phyloP scores from a whole-genome alignment of 1,140 invertebrate genomes.

The Hyposmocoma kahamanoa region DNA sequence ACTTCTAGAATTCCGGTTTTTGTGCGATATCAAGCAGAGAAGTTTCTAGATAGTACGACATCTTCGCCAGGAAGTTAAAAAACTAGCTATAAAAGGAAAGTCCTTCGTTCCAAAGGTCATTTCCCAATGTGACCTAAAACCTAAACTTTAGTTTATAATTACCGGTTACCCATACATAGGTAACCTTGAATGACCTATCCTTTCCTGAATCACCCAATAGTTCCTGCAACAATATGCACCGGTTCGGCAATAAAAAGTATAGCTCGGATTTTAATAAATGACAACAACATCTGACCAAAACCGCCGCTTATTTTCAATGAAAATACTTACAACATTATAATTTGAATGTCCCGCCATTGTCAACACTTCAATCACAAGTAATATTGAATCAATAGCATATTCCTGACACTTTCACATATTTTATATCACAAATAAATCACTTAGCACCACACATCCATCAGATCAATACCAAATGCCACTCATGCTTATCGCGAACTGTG shows the following conservation, averaged over 20 bases:
- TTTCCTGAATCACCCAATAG: too few species aligned
- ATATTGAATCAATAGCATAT: constrained; percentile 10
- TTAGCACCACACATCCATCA: constrained; percentile 14
- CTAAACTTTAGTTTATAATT: constrained; percentile 54
- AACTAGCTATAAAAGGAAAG: too few species aligned
- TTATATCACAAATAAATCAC: constrained; percentile 13
- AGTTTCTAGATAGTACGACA: too few species aligned
- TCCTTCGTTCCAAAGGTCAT: constrained; percentile 47
- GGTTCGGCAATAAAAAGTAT: too few species aligned
- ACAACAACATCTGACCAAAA: background rate
- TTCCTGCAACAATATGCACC: too few species aligned
- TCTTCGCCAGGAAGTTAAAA: too few species aligned
- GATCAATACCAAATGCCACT: constrained; percentile 7
- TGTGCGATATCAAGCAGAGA: too few species aligned
- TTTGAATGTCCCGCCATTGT: constrained; percentile 54
- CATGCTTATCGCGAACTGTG: constrained; percentile 41
- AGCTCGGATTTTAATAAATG: too few species aligned
- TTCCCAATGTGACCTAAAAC: constrained; percentile 53
- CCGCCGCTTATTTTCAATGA: background rate
- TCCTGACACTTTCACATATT: background rate
- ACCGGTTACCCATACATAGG: constrained; percentile 46
- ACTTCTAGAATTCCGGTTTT: too few species aligned
- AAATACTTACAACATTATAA: constrained; percentile 25
- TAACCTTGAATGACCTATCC: constrained; percentile 70
- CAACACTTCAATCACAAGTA: constrained; percentile 9